phyloP scores from a whole-genome alignment of 2,797 vertebrate genomes.

The Petrocephalus sullivani region DNA sequence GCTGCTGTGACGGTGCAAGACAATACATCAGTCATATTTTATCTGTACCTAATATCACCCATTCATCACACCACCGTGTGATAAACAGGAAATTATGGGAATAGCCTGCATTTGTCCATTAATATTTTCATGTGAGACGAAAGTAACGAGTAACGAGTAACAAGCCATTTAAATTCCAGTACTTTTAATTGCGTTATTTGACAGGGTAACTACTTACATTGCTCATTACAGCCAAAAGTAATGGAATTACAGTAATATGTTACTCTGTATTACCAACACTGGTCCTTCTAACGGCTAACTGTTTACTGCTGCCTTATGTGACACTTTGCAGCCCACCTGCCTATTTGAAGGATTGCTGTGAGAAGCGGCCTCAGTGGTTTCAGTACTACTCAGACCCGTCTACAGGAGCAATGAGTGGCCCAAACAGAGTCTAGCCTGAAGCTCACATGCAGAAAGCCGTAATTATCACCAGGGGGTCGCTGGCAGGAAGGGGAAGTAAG shows the following conservation, averaged over 20 bases:
- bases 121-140: not conserved
- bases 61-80: not conserved
- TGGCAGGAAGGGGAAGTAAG: not conserved
- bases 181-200: not conserved
- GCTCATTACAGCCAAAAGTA: not conserved
- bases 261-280: not conserved
- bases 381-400: not conserved
- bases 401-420: not conserved
- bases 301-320: not conserved
- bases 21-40: not conserved
- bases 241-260: not conserved
- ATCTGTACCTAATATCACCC: not conserved
- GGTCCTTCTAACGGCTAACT: not conserved
- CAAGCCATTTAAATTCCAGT: not conserved
- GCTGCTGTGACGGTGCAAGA: not conserved
- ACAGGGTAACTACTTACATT: not conserved
- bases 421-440: not conserved
- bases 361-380: not conserved
- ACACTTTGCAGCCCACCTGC: not conserved
- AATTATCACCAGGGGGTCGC: constrained; percentile 4
- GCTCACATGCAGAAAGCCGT: not conserved
- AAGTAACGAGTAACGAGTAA: not conserved
- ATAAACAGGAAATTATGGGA: not conserved
- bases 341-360: not conserved
- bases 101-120: not conserved